Evolutionary conservation across 2,797 vertebrate genomes (phyloP), one percentile per base, ranked within the genome.

Genomic region (Eremophila alpestris): DNA sequence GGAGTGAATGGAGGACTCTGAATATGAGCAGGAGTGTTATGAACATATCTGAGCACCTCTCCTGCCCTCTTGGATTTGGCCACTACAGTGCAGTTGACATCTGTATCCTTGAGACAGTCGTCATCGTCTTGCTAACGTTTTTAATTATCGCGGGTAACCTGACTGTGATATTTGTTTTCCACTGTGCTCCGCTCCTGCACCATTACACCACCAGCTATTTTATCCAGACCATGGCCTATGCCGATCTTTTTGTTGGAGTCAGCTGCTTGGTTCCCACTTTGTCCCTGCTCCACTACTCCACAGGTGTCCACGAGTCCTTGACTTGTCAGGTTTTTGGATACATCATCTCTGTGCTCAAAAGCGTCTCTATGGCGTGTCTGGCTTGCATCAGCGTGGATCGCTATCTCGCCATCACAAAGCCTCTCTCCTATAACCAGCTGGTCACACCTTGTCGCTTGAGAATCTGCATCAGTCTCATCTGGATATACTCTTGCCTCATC

Each of bases 201-300:
- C 99, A 99, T 97, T 99, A 99, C 93, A 99, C 99, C 93, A 99
- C 99, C 89, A 99, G 99, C 97, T 99, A 99, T 95, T 99, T 99
- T 97, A 99, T 99, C 97, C 99, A 99, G 98, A 99, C 99, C 46
- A 99, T 99, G 99, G 99, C 99, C 58, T 99, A 99, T 45, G 99
- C 99, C 13, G 99, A 99, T 96, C 98, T 99, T 70, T 98, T 99
- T 93, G 99, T 99, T 74, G 99, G 99, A 87, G 98, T 99, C 17
- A 99, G 99, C 97, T 99, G 99, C 97, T 97, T 99, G 97, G 99
- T 99, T 80, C 99, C 99, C 92, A 99, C 99, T 29, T 97, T 99
- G 82, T 99, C 99, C 11, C 97, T 99, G 90, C 99, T 99, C 40
- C 99, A 99, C 97, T 99, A 99, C 94, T 99, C 99, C 16, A 98